Conservation (phyloP, 2,113 vertebrate species). For the Hiodon alosoides region DNA sequence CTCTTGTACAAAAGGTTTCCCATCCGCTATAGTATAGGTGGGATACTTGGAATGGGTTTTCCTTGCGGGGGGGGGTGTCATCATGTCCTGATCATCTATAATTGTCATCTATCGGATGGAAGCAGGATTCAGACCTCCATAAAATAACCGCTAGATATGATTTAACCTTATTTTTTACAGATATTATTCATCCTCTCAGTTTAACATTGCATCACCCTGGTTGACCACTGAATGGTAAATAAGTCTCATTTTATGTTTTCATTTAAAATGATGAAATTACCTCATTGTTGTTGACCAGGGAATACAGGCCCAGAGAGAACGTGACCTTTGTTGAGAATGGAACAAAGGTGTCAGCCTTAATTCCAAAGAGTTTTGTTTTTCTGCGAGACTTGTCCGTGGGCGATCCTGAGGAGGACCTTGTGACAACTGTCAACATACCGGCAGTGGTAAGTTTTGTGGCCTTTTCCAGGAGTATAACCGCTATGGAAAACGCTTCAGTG, state of each 20-base stretch:
- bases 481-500: not conserved
- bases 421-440: conserved; percentile 88
- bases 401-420: conserved; percentile 70
- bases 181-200: too few species aligned
- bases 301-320: conserved; percentile 78
- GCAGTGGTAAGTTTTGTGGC: conserved; percentile 73
- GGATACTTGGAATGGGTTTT: too few species aligned
- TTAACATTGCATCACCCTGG: too few species aligned
- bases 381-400: conserved; percentile 76
- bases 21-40: too few species aligned
- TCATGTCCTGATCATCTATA: too few species aligned
- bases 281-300: conserved; percentile 60
- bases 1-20: too few species aligned
- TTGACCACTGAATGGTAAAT: not conserved
- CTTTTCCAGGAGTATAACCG: not conserved
- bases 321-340: conserved; percentile 78
- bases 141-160: too few species aligned
- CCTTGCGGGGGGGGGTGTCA: too few species aligned
- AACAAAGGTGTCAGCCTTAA: conserved; percentile 75
- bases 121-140: too few species aligned
- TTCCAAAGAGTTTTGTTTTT: conserved; percentile 80
- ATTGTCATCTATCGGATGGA: too few species aligned
- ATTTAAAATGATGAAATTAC: not conserved
- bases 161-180: too few species aligned
- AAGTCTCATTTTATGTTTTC: not conserved